A percentile compares a stretch with the other conserved stretches of the same genome.
These are phyloP conservation scores for Sitta carolinensis DNA, from an alignment of 2,797 vertebrate species.

Conservation along the genomic window DNA sequence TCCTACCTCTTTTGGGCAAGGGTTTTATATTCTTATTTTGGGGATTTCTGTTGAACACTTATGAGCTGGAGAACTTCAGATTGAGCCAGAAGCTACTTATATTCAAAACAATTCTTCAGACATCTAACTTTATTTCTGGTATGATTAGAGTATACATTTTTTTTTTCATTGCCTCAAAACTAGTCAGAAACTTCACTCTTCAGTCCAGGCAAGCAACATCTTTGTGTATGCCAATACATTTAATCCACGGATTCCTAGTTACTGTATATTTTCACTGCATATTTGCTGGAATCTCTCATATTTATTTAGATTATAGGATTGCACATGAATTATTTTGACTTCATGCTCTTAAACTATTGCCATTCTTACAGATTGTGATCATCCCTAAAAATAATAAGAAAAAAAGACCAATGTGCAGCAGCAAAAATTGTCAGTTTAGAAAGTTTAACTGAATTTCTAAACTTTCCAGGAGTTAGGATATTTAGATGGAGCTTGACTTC, in stretches of 20 bases:
- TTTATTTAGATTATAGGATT: neutral
- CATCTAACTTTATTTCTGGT: neutral
- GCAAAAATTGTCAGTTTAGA: neutral
- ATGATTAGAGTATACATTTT: neutral
- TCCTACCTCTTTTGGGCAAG: neutral
- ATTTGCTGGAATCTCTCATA: neutral
- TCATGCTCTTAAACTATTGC: neutral
- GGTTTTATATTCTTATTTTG: neutral
- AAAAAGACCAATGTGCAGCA: neutral
- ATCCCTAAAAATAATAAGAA: neutral
- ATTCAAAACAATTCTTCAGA: neutral
- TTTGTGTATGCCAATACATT: neutral
- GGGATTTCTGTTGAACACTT: neutral
- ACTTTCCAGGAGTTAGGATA: neutral
- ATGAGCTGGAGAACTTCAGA: neutral
- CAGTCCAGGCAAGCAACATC: neutral
- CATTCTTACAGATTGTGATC: neutral
- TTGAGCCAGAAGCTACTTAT: neutral
- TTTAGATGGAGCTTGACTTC: neutral
- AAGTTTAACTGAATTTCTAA: neutral
- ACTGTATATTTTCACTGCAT: neutral
- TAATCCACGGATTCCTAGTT: neutral
- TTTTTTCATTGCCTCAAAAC: neutral
- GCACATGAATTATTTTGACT: neutral
- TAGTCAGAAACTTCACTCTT: neutral